Evolutionary conservation across 2,113 vertebrate genomes (phyloP).

Genomic region (Macquaria ambigua): DNA sequence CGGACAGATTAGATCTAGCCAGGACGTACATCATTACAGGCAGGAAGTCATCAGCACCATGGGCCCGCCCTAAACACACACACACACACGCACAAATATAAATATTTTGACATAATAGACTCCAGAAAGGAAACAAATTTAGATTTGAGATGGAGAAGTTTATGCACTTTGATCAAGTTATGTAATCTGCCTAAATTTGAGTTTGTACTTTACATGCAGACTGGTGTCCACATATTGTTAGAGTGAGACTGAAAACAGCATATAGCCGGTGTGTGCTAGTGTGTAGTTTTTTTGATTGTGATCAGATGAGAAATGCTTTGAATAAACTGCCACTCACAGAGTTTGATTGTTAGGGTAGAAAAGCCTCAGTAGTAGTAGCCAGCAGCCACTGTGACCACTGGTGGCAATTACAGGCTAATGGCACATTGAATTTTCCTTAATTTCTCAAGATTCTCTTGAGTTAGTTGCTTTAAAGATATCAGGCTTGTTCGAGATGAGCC

Average conservation of each 20-base stretch:
- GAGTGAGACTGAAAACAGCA: neutral
- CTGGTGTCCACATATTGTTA: neutral
- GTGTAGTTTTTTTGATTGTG: neutral
- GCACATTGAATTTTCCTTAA: neutral
- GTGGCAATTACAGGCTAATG: neutral
- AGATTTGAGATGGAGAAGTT: neutral
- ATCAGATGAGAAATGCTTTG: neutral
- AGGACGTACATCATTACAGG: slow-evolving; percentile 98
- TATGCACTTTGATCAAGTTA: neutral
- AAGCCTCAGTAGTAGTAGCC: neutral
- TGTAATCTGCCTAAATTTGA: neutral
- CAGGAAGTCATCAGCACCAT: slow-evolving; percentile 97
- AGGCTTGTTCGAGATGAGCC: too few species aligned
- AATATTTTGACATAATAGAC: neutral
- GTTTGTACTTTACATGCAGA: neutral
- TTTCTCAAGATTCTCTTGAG: neutral
- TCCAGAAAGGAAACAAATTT: neutral
- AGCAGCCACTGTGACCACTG: neutral
- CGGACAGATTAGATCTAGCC: slow-evolving; percentile 90
- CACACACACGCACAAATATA: slow-evolving; percentile 21
- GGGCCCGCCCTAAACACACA: slow-evolving; percentile 86
- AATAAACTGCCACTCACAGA: neutral
- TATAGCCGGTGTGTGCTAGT: neutral
- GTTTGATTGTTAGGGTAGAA: neutral
- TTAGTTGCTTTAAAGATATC: neutral